phyloP scores from a whole-genome alignment of 1,140 invertebrate species.

The Trichonephila inaurata region DNA sequence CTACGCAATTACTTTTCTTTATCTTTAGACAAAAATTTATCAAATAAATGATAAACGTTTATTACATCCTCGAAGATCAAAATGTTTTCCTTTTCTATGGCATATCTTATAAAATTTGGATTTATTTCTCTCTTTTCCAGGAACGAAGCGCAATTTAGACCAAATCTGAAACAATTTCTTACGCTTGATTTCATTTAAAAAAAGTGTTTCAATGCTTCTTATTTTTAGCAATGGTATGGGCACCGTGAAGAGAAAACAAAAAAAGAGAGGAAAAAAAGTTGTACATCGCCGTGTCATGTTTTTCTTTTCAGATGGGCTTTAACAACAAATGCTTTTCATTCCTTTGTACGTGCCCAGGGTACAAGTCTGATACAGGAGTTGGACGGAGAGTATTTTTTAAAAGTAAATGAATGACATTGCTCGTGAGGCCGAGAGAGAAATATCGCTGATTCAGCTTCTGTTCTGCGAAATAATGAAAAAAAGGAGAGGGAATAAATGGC shows the following conservation, averaged over 20 bases:
- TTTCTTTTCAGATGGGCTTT: not conserved
- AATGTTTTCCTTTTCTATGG: not conserved
- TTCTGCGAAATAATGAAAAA: not conserved
- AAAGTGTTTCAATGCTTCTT: conserved; percentile 11
- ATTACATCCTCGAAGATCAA: not conserved
- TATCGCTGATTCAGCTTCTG: not conserved
- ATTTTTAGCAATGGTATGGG: not conserved
- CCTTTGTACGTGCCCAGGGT: not conserved
- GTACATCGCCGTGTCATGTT: not conserved
- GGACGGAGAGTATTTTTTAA: not conserved
- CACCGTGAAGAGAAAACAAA: not conserved
- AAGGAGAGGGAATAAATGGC: not conserved
- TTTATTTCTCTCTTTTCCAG: not conserved
- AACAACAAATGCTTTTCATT: conserved; percentile 14
- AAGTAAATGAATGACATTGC: not conserved
- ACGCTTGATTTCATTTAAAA: conserved; percentile 24
- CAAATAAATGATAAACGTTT: conserved; percentile 6
- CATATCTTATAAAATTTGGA: conserved; percentile 24
- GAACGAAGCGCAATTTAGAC: not conserved
- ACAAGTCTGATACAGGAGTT: not conserved
- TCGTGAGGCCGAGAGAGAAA: not conserved
- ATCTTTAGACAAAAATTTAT: not conserved
- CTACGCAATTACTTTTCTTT: no score
- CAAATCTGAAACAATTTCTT: conserved; percentile 43
- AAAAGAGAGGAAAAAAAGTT: not conserved